Conservation (phyloP, 2,113 vertebrate genomes). For the Struthidea cinerea region DNA sequence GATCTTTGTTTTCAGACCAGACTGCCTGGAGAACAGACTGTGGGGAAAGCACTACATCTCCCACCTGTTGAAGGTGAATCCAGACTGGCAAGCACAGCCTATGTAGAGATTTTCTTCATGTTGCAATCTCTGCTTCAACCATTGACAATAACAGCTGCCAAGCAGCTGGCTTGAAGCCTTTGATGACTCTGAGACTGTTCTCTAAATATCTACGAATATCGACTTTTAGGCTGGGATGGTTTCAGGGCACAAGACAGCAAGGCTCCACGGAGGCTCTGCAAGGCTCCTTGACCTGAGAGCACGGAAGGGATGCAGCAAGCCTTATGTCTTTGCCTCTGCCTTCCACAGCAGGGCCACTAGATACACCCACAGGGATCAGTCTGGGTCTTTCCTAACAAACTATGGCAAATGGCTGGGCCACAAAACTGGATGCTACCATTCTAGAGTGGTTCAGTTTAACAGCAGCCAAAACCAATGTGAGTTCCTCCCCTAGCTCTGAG, state of each 20-base stretch:
- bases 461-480: background rate
- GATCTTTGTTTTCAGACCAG: background rate
- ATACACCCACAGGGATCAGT: background rate
- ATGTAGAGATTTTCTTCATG: background rate
- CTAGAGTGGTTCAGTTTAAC: background rate
- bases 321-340: background rate
- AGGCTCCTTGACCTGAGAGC: accelerated
- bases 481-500: background rate
- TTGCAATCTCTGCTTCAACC: background rate
- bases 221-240: background rate
- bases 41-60: background rate
- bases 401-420: background rate
- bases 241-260: background rate
- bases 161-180: background rate
- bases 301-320: background rate
- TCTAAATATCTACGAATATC: background rate
- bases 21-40: background rate
- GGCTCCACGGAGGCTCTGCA: background rate
- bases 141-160: background rate
- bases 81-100: background rate
- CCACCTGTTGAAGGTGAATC: background rate
- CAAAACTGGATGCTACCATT: background rate
- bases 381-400: background rate
- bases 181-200: background rate
- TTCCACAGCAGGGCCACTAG: background rate